phyloP scores from a whole-genome alignment of 2,888 invertebrate species.

The Drosophila antonietae region DNA sequence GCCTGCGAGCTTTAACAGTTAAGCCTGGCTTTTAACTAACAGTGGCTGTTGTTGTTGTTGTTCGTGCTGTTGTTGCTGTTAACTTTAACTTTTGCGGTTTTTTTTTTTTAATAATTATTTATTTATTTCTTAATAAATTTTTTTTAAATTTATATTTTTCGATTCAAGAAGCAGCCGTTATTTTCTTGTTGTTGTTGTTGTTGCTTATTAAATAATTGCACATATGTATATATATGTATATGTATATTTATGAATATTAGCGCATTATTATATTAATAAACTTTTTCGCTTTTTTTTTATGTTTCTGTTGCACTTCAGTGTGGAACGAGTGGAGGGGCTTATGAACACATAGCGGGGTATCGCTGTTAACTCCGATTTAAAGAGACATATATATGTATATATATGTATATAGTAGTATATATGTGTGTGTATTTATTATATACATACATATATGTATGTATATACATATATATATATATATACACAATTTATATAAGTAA shows the following conservation, averaged over 20 bases:
- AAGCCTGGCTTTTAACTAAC: constrained; percentile 17
- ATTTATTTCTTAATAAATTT: too few relatives aligned
- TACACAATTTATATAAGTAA: not conserved
- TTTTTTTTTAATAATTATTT: not conserved
- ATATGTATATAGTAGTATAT: constrained; percentile 1
- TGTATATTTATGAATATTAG: not conserved
- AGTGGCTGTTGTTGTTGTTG: constrained; percentile 18
- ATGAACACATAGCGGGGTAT: constrained; percentile 59
- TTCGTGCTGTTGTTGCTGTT: constrained; percentile 25
- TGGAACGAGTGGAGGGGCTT: constrained; percentile 1
- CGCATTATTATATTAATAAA: not conserved
- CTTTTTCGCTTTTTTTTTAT: constrained; percentile 8
- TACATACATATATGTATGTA: not conserved
- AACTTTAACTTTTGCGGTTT: constrained; percentile 8
- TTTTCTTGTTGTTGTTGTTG: constrained; percentile 15
- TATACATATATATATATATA: constrained; percentile 3
- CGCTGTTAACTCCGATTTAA: constrained; percentile 31
- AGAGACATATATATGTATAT: not conserved
- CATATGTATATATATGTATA: not conserved
- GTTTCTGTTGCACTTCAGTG: constrained; percentile 32
- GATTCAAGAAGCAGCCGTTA: constrained; percentile 49
- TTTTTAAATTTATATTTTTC: not conserved
- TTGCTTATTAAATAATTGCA: constrained; percentile 12
- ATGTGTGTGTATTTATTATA: not conserved
- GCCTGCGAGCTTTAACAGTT: constrained; percentile 49